phyloP scores from a whole-genome alignment of 2,113 vertebrate genomes.

The Podarcis cretensis region DNA sequence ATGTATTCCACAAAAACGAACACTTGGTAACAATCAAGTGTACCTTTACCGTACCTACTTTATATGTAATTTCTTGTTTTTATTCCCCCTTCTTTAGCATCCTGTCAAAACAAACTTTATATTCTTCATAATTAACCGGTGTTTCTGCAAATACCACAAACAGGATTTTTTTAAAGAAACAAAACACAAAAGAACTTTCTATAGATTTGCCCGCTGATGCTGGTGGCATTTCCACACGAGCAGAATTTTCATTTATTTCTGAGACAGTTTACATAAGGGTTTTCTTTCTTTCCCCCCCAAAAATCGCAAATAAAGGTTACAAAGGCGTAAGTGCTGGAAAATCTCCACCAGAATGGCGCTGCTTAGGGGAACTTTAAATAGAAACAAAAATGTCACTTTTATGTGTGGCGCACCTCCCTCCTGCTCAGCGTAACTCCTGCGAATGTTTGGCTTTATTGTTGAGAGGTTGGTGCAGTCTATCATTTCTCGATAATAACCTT shows the following conservation, averaged over 20 bases:
- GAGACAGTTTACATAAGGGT: conserved; percentile 36
- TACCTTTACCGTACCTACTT: not conserved
- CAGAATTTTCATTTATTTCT: conserved; percentile 43
- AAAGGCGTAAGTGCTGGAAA: conserved; percentile 37
- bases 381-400: conserved; percentile 60
- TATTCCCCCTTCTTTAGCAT: conserved; percentile 15
- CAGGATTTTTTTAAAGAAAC: not conserved
- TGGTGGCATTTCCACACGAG: conserved; percentile 47
- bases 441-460: conserved; percentile 38
- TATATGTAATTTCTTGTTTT: not conserved
- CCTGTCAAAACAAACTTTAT: conserved; percentile 31
- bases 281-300: not conserved
- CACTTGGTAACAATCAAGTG: not conserved
- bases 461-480: conserved; percentile 21
- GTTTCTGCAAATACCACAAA: conserved; percentile 29
- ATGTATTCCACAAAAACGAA: not conserved
- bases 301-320: conserved; percentile 44
- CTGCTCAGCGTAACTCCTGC: conserved; percentile 35
- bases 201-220: conserved; percentile 26
- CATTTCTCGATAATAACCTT: conserved; percentile 31
- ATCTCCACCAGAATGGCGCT: conserved; percentile 19
- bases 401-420: conserved; percentile 24
- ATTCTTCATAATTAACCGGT: conserved; percentile 30
- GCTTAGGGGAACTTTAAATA: conserved; percentile 54
- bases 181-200: not conserved